phyloP scores from a whole-genome alignment of 2,888 invertebrate species.

The Troides aeacus region DNA sequence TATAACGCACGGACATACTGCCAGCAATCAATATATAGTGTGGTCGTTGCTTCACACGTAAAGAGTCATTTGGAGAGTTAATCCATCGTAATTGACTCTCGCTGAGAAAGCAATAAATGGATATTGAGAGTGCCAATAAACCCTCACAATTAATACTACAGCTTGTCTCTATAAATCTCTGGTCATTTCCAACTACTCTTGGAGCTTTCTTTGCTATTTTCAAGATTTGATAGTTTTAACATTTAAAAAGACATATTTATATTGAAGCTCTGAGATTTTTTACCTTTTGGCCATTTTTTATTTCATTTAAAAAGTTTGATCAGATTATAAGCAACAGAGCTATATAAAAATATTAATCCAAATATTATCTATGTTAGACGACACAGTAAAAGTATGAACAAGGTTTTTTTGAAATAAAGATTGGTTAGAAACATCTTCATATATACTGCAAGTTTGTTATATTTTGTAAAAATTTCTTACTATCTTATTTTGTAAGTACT shows the following conservation, averaged over 20 bases:
- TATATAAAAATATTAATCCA: too few relatives aligned
- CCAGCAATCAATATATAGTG: conserved; percentile 27
- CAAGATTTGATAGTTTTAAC: background rate
- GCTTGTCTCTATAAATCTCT: conserved; percentile 37
- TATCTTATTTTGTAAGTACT: too few relatives aligned
- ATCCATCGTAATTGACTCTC: conserved; percentile 71
- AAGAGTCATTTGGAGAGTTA: conserved; percentile 56
- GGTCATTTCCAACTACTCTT: background rate
- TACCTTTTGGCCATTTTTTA: too few relatives aligned
- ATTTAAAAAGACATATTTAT: background rate
- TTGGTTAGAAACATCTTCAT: too few relatives aligned
- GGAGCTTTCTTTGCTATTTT: conserved; percentile 2
- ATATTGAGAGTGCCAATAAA: conserved; percentile 72
- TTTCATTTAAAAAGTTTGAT: too few relatives aligned
- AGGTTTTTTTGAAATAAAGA: too few relatives aligned
- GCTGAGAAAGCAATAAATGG: conserved; percentile 69
- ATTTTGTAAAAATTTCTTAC: too few relatives aligned
- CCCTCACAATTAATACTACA: conserved; percentile 60
- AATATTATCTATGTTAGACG: too few relatives aligned
- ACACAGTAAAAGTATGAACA: too few relatives aligned
- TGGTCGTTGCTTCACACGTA: conserved; percentile 48
- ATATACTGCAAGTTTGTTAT: too few relatives aligned
- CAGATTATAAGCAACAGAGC: too few relatives aligned
- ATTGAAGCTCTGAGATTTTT: too few relatives aligned
- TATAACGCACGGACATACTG: conserved; percentile 4